Evolutionary conservation across 1,140 invertebrate species (phyloP), one percentile per base, ranked within the genome.

Genomic region (Sminthurides bifidus): DNA sequence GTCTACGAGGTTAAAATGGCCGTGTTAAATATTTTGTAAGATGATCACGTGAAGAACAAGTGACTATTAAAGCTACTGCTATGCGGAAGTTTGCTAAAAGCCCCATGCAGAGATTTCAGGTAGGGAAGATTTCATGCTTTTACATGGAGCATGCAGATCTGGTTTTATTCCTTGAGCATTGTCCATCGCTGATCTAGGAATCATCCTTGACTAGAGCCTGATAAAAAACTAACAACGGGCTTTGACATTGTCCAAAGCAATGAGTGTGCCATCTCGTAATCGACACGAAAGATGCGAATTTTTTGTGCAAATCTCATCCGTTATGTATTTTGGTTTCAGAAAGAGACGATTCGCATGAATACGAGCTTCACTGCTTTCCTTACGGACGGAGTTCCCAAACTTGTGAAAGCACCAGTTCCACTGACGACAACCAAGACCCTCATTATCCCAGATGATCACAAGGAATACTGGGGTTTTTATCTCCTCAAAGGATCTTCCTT

Each of bases 401-500:
- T 82, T 5, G 71, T 75, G 1, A 65, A 69, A 1, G 73, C 79
- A 24, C 62, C 75, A 15, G 73, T 78, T 15, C 76, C 74, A 0
- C 73, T 85, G 4, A 74, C 76, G 8, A 83, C 85, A 81, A 78
- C 77, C 1, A 74, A 83, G 44, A 73, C 81, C 56, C 65, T 85
- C 48, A 71, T 76, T 14, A 68, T 86, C n/a, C 77, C 81, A 52
- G 83, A 86, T 64, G 84, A 86, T 63, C 81, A 83, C 73, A 86
- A 85, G 68, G 83, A 86, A 68, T 86, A 85, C 66, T 86, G 83
- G 83, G 83, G 84, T 8, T 86, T 86, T 68, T 86, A 85, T 67
- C 70, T 87, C n/a, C 70, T 85, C 1, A 75, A 77, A 63, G 84
- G 83, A 2, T 85, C 83, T 12, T 77, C 75, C 5, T 81, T 85